These are phyloP conservation scores for Cygnus olor DNA, from an alignment of 2,797 vertebrate species.

Conservation along the genomic window DNA sequence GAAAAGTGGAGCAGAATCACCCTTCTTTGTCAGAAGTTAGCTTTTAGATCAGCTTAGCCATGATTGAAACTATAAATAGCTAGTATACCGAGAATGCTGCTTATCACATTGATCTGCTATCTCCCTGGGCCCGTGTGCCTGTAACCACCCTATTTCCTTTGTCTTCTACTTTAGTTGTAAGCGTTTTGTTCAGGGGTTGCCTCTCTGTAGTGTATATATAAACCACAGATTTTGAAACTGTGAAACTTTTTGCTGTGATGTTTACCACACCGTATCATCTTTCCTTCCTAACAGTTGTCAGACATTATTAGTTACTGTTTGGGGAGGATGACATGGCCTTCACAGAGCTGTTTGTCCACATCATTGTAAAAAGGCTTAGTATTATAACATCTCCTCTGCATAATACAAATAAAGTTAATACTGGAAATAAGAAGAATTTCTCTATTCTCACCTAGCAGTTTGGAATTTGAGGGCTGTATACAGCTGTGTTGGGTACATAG, in stretches of 20 bases:
- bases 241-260: not conserved
- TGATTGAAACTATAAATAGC: not conserved
- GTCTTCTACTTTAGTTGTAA: not conserved
- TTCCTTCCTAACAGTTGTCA: not conserved
- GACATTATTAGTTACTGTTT: not conserved
- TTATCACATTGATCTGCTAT: not conserved
- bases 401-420: constrained; percentile 1
- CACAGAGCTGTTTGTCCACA: not conserved
- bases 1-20: not conserved
- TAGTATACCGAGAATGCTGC: not conserved
- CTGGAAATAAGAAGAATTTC: not conserved
- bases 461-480: constrained; percentile 87
- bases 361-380: not conserved
- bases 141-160: not conserved
- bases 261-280: not conserved
- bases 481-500: constrained; percentile 82
- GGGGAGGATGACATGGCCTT: not conserved
- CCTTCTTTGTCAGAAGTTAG: not conserved
- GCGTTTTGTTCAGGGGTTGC: not conserved
- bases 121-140: not conserved
- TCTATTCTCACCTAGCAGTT: constrained; percentile 69
- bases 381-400: not conserved
- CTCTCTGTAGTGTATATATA: not conserved
- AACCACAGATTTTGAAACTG: constrained; percentile 1
- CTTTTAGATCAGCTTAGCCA: not conserved